phyloP scores from a whole-genome alignment of 92 coral and sea anemone species.

The Metridium senile region DNA sequence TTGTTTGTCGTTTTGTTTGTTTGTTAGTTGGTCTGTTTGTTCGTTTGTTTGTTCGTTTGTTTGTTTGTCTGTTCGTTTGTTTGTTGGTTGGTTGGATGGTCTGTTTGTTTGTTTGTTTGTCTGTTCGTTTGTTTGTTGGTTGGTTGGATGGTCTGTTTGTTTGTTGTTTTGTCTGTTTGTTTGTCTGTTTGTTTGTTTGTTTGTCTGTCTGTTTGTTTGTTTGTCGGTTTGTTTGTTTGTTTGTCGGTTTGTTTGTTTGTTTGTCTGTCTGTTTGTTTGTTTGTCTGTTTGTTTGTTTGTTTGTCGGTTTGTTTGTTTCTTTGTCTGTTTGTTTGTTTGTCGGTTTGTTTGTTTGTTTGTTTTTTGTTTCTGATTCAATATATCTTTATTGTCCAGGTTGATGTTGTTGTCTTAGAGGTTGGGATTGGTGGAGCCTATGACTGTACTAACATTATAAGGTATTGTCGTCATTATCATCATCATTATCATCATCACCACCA shows the following conservation, averaged over 20 bases:
- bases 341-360: background rate
- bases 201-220: no score
- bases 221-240: background rate
- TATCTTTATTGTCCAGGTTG: conserved; percentile 61
- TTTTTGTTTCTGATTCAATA: no score
- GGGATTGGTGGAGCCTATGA: conserved; percentile 99
- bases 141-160: background rate
- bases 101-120: background rate
- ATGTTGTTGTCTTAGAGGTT: conserved; percentile 90
- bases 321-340: background rate
- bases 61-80: background rate
- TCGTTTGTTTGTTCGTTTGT: background rate
- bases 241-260: background rate
- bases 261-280: background rate
- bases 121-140: background rate
- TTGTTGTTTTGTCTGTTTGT: background rate
- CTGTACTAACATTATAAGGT: conserved; percentile 94
- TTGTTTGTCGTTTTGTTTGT: background rate
- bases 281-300: background rate
- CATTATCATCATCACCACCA: background rate
- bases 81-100: background rate
- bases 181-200: background rate
- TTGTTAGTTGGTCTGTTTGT: background rate
- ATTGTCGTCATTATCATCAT: background rate
- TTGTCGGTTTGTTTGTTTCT: no score